These are phyloP conservation scores for Neopipo cinnamomea DNA, from an alignment of 2,113 vertebrate species.

Conservation along the genomic window DNA sequence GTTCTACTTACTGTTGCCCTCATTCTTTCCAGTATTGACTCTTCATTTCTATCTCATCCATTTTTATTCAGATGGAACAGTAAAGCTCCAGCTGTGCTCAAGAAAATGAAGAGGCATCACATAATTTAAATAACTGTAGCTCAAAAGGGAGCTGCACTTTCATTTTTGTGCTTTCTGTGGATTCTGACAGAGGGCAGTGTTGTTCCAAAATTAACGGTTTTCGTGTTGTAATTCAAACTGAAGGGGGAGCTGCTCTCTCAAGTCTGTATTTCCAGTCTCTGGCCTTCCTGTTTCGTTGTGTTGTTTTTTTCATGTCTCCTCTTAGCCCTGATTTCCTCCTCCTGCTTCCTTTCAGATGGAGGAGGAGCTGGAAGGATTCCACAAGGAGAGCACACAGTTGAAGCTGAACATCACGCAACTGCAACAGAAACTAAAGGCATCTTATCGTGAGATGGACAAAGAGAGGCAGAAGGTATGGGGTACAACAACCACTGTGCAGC, in stretches of 20 bases:
- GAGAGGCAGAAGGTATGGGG: constrained; percentile 82
- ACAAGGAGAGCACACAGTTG: constrained; percentile 80
- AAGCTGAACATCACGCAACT: constrained; percentile 80
- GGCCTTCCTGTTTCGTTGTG: not conserved
- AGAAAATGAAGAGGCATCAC: not conserved
- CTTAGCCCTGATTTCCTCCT: not conserved
- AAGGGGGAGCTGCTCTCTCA: not conserved
- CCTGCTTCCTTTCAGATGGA: constrained; percentile 80
- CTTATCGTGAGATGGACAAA: constrained; percentile 75
- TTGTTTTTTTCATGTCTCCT: not conserved
- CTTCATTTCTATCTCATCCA: not conserved
- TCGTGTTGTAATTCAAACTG: not conserved
- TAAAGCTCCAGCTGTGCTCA: not conserved
- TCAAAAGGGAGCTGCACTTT: not conserved
- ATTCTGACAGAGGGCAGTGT: constrained; percentile 43
- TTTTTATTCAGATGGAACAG: not conserved
- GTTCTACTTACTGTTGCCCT: not conserved
- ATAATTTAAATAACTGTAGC: not conserved
- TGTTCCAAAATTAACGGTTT: not conserved
- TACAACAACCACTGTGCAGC: not conserved
- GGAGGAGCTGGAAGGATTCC: constrained; percentile 77
- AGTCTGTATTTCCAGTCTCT: not conserved
- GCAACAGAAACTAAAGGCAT: constrained; percentile 82
- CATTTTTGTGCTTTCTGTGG: not conserved
- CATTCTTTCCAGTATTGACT: not conserved